These are phyloP conservation scores for Globodera rostochiensis DNA, from an alignment of 1,140 invertebrate species.

Conservation along the genomic window DNA sequence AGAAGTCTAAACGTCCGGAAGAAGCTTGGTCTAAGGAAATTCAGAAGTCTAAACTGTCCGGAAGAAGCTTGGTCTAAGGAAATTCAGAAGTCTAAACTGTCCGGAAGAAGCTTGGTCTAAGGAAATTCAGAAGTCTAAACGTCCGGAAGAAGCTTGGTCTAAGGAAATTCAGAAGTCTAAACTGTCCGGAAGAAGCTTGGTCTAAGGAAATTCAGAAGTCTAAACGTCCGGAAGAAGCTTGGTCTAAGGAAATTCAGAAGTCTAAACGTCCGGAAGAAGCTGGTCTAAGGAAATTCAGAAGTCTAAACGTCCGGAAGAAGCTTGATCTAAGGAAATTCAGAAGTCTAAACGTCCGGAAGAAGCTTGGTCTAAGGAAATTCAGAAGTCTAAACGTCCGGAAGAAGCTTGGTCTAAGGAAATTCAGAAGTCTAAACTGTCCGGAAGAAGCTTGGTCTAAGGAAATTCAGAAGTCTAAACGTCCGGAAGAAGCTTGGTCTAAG, in stretches of 20 bases:
- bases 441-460: conserved; percentile 17
- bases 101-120: conserved; percentile 29
- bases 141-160: conserved; percentile 30
- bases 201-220: too few species aligned
- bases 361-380: conserved; percentile 24
- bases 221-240: conserved; percentile 33
- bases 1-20: conserved; percentile 21
- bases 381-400: conserved; percentile 34
- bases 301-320: conserved; percentile 24
- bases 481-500: conserved; percentile 24
- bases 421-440: conserved; percentile 1
- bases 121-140: background rate
- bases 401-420: conserved; percentile 17
- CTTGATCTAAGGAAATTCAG: conserved; percentile 1
- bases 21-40: conserved; percentile 22
- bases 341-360: conserved; percentile 22
- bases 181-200: conserved; percentile 31
- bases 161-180: background rate
- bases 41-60: too few species aligned
- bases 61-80: conserved; percentile 17
- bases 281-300: background rate
- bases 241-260: background rate
- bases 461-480: conserved; percentile 9
- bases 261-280: conserved; percentile 19
- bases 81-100: background rate